Base-by-base conservation (phyloP, 2,797 vertebrate genomes). In the Sus cebifrons region DNA sequence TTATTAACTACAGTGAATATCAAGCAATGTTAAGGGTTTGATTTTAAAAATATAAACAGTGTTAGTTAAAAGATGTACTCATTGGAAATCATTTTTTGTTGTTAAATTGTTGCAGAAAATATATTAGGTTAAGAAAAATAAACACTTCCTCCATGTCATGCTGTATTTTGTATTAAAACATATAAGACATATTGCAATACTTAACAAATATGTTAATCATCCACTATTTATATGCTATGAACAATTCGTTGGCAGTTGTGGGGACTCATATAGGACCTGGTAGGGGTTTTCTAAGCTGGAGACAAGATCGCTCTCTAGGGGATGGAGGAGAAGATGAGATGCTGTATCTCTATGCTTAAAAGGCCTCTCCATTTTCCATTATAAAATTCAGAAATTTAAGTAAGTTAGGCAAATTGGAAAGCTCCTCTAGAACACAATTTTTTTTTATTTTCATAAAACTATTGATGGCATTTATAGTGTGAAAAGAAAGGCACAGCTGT, bases 41-140 rank as follows among this genome's bases (percentile, higher is more conserved):
- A 71, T 27, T 94, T 87, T 56, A 49, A 23, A 64, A 96, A 74
- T 75, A 91, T n/a, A 77, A 85, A 83, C 68, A 90, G 9, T 81
- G 49, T 10, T 11, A 56, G 36, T 64, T 65, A 67, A 90, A 91
- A 70, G 2, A 49, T 52, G 2, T 32, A 32, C 1, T 86, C 36
- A 58, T 29, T 86, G 16, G 49, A 29, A 36, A 79, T 67, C 4
- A 23, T 25, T 75, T 96, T 68, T 73, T 54, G 2, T 86, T 90
- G 20, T 64, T 74, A 62, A 82, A 56, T 54, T 65, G 11, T 17
- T 77, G 3, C 88, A 65, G 14, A 81, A 96, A 75, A 79, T 89
- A 32, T 14, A 8, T 6, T 78, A 77, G 4, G 0, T 68, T 87
- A 67, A 85, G 60, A 89, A 68, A 81, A 94, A 62, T 89, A 71